These are phyloP conservation scores for Intellagama lesueurii DNA, from an alignment of 2,797 vertebrate genomes.

Conservation along the genomic window DNA sequence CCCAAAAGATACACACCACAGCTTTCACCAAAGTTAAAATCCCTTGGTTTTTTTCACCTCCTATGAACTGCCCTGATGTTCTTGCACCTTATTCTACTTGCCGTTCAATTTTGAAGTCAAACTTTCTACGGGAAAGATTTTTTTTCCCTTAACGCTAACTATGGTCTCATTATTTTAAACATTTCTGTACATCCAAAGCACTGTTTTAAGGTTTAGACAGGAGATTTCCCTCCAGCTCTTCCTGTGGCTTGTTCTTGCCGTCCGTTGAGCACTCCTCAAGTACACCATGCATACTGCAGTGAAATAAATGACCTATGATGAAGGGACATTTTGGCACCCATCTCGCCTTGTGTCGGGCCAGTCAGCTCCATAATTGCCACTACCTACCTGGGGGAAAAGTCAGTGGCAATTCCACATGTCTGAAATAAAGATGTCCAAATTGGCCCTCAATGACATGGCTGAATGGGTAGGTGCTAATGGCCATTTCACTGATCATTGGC, in stretches of 20 bases:
- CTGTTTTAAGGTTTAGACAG: background rate
- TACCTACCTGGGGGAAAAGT: slow-evolving; percentile 24
- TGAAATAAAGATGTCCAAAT: slow-evolving; percentile 63
- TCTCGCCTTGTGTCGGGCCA: background rate
- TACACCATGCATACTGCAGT: too few species aligned
- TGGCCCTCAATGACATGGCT: slow-evolving; percentile 10
- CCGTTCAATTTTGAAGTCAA: background rate
- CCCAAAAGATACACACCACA: background rate
- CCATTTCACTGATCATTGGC: slow-evolving; percentile 58
- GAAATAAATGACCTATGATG: background rate
- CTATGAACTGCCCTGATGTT: background rate
- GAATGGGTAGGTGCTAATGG: slow-evolving; percentile 31
- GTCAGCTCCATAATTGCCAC: background rate
- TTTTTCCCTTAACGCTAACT: background rate
- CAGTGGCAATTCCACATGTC: slow-evolving; percentile 20
- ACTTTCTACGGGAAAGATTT: background rate
- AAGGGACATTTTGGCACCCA: background rate
- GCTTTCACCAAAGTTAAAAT: background rate
- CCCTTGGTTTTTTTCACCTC: too few species aligned
- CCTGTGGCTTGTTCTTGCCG: background rate
- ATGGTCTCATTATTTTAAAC: background rate
- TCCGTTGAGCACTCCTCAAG: background rate
- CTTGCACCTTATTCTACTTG: background rate
- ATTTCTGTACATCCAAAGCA: background rate
- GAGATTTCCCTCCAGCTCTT: background rate